Evolutionary conservation across 2,113 vertebrate species (phyloP), one percentile per base, ranked within the genome.

Genomic region (Percopsis transmontana): DNA sequence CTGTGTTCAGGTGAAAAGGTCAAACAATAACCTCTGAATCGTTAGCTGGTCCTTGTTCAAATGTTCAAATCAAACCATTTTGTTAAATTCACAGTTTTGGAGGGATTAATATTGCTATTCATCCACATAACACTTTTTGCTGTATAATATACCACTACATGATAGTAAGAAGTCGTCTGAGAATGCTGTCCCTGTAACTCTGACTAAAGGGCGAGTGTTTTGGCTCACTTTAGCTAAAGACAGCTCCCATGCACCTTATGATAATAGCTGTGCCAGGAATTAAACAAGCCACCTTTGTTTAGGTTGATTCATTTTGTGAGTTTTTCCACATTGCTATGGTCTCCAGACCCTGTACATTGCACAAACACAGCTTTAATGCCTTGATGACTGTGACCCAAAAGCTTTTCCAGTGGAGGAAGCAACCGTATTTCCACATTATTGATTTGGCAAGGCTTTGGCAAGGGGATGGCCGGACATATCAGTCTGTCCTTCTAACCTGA

Each of bases 391-490:
- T n/a, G n/a, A n/a, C n/a, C n/a, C n/a, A n/a, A n/a, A 24, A 38
- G 33, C 39, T 67, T 57, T 7, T 33, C 41, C 62, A 19, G 38
- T 23, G 39, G 53, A 76, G 70, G 77, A 79, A 79, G 72, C 20
- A 1, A 42, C 73, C 1, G 12, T 87, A 81, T 87, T 89, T 87
- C 56, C 67, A 14, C 3, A 8, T 9, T 18, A 85, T 86, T 40
- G 82, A 87, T 14, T 45, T 12, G 12, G 42, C 15, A 9, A 14
- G 3, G 42, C 5, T 7, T 12, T 45, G 42, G 42, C 3, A 3
- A 45, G 15, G 12, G 42, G 42, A 5, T 13, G 1, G 42, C 42
- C 11, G 42, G 2, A 45, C 11, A 45, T 10, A 45, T 45, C 42
- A 12, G 12, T 16, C 42, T 45, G 42, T 3, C 11, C 42, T 2